A percentile compares a stretch with the other conserved stretches of the same genome.
Evolutionary conservation across 2,888 invertebrate genomes (phyloP).

Genomic region (Drosophila falleni): DNA sequence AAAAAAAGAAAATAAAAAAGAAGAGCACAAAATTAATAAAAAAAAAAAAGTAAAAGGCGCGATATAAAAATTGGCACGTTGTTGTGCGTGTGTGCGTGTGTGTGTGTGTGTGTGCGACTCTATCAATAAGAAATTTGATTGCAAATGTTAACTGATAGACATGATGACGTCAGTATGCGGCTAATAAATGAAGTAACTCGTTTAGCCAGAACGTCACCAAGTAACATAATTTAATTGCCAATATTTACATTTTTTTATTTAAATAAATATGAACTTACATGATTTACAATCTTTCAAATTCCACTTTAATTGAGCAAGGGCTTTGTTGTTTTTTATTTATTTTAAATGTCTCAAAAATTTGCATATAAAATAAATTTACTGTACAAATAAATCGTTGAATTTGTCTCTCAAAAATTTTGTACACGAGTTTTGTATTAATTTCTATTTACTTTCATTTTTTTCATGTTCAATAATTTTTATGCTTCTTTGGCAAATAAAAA

Average conservation of each 20-base stretch:
- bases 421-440: slow-evolving; percentile 26
- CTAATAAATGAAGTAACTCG: slow-evolving; percentile 35
- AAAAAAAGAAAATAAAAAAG: slow-evolving; percentile 32
- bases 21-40: slow-evolving; percentile 25
- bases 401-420: slow-evolving; percentile 35
- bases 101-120: slow-evolving; percentile 1
- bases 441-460: slow-evolving; percentile 21
- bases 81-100: background rate
- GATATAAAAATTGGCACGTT: slow-evolving; percentile 26
- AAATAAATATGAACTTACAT: slow-evolving; percentile 40
- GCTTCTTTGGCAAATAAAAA: slow-evolving; percentile 52
- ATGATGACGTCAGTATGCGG: slow-evolving; percentile 54
- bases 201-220: slow-evolving; percentile 24
- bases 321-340: background rate
- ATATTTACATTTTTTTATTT: background rate
- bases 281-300: slow-evolving; percentile 37
- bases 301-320: slow-evolving; percentile 31
- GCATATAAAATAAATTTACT: slow-evolving; percentile 29
- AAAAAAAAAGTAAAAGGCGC: slow-evolving; percentile 46
- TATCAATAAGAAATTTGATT: slow-evolving; percentile 56
- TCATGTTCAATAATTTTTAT: slow-evolving; percentile 15
- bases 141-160: slow-evolving; percentile 42
- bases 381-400: slow-evolving; percentile 31
- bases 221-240: background rate
- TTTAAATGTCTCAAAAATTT: slow-evolving; percentile 50